Conservation (phyloP, 2,797 vertebrate genomes). For the Nasua narica region DNA sequence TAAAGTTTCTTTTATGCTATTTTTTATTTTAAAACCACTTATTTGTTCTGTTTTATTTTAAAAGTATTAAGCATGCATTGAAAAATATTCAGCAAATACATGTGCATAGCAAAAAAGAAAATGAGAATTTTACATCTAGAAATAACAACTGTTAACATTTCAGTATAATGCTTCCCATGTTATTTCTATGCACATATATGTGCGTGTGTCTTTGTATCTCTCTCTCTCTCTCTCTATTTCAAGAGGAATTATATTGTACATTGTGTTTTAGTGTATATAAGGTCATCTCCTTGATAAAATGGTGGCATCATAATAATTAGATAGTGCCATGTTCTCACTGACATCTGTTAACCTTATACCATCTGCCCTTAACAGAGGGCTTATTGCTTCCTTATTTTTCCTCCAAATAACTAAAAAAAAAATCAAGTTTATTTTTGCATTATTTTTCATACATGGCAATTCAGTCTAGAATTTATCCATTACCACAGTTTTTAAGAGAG, state of each 20-base stretch:
- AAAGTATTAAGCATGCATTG: constrained; percentile 17
- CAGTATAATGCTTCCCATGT: not conserved
- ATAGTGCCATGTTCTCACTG: not conserved
- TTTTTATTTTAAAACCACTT: constrained; percentile 43
- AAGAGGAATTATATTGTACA: constrained; percentile 1
- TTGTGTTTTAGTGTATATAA: constrained; percentile 29
- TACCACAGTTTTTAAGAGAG: not conserved
- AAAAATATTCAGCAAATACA: constrained; percentile 28
- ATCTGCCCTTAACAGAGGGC: constrained; percentile 59
- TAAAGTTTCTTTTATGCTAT: not conserved
- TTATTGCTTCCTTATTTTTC: constrained; percentile 47
- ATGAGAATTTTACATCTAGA: constrained; percentile 8
- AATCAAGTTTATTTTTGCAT: not conserved
- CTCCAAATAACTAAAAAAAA: constrained; percentile 18
- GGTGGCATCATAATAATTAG: not conserved
- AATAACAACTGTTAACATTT: constrained; percentile 28
- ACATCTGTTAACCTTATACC: constrained; percentile 62
- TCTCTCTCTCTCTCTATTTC: not conserved
- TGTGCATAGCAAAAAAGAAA: not conserved
- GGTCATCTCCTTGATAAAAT: constrained; percentile 41
- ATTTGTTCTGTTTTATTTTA: constrained; percentile 46
- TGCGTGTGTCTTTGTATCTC: not conserved
- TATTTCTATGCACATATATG: not conserved
- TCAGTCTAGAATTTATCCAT: not conserved
- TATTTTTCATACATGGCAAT: constrained; percentile 31